Evolutionary conservation across 2,113 vertebrate genomes (phyloP), one percentile per base, ranked within the genome.

Genomic region (Sapajus apella): DNA sequence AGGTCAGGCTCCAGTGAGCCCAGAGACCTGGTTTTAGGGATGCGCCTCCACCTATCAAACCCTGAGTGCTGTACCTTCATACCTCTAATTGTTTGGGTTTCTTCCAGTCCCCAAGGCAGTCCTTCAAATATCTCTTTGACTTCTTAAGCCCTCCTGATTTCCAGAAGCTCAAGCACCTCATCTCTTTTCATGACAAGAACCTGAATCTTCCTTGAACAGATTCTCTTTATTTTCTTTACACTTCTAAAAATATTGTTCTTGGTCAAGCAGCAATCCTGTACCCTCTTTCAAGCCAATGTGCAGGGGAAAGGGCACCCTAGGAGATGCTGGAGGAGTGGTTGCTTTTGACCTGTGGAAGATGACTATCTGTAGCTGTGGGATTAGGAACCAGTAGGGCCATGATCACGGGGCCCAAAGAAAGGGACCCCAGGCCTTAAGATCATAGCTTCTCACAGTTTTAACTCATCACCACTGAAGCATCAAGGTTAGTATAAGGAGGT

Each of bases 131-230:
- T 70, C 55, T 89, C 82, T 75, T 56, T 94, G 96, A 92, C 61
- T 84, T 96, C 70, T 81, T 86, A 80, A 72, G 52, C 75, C 92
- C 50, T 81, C 58, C 73, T 25, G 80, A 90, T 90, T 92, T 96
- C 85, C 64, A 87, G 81, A 92, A 97, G 76, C 77, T 50, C 55
- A 81, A 90, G 45, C 43, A 68, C 12, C 7, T 2, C 27, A 20
- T 84, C 64, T 92, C n/a, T 94, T 96, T 96, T 97, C 81, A 96
- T 72, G 84, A 64, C 87, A 72, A 40, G 80, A 95, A 85, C 56
- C 70, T 92, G 66, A 94, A 96, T 80, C 56, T 64, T 77, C 27
- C 76, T 95, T 96, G 70, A 75, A 81, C 55, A 32, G 47, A 64
- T 50, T 76, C 37, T 77, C 61, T 87, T 66, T n/a, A 56, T 82